A percentile compares a stretch with the other conserved stretches of the same genome.
phyloP scores from a whole-genome alignment of 2,113 vertebrate genomes.

The Laticauda laticaudata region DNA sequence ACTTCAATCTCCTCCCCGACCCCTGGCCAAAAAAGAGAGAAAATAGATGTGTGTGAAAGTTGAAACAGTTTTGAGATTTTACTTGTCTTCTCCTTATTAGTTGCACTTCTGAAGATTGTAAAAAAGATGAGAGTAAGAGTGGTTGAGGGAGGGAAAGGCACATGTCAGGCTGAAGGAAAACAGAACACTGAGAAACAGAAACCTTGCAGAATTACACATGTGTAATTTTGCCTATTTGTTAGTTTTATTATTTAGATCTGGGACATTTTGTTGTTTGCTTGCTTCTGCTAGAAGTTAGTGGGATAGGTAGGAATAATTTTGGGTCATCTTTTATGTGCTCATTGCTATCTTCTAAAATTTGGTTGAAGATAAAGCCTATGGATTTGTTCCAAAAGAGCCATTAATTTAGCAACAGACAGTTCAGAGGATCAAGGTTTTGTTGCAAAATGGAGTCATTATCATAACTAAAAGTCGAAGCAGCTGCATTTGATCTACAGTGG shows the following conservation, averaged over 20 bases:
- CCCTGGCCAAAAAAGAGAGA: background rate
- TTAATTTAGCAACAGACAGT: background rate
- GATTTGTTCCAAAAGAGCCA: background rate
- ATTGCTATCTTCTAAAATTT: background rate
- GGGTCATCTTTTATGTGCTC: background rate
- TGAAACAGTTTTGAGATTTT: conserved; percentile 40
- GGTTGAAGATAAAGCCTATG: background rate
- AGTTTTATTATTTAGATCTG: background rate
- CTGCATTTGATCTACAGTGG: background rate
- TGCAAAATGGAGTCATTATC: background rate
- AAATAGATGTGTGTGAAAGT: conserved; percentile 47
- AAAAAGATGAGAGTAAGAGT: background rate
- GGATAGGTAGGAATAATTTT: background rate
- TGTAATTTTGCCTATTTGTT: conserved; percentile 4
- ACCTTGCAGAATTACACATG: rapidly evolving
- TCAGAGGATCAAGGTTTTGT: conserved; percentile 6
- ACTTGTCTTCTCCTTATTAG: conserved; percentile 28
- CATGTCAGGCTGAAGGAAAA: background rate
- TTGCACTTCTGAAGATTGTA: background rate
- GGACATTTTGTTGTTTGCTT: background rate
- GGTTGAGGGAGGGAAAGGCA: background rate
- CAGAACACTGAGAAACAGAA: background rate
- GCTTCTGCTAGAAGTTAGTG: background rate
- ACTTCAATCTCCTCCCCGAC: background rate
- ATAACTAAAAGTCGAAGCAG: background rate